These are phyloP conservation scores for Oxygymnocypris stewartii DNA, from an alignment of 2,113 vertebrate genomes.

Conservation along the genomic window DNA sequence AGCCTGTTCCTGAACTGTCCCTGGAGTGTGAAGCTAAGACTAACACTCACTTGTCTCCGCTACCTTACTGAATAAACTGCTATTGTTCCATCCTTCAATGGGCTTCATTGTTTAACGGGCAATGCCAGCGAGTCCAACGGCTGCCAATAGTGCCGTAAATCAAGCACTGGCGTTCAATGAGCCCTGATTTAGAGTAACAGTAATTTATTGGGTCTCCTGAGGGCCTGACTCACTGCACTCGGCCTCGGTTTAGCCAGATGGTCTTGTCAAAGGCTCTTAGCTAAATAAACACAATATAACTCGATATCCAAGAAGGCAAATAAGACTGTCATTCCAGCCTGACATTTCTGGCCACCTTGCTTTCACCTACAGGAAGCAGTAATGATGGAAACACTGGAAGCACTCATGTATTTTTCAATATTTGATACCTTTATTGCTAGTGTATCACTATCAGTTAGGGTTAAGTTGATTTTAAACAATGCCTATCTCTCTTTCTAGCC, in stretches of 20 bases:
- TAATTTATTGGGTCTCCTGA: constrained; percentile 23
- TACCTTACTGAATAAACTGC: neutral
- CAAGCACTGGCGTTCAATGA: neutral
- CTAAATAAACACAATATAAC: constrained; percentile 46
- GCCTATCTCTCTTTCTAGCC: constrained; percentile 73
- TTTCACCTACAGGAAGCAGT: constrained; percentile 1
- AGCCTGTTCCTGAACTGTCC: neutral
- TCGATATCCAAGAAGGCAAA: constrained; percentile 11
- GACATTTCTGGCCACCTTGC: neutral
- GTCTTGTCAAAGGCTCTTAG: constrained; percentile 52
- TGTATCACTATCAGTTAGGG: constrained; percentile 17
- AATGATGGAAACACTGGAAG: neutral
- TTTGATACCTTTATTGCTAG: neutral
- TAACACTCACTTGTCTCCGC: neutral
- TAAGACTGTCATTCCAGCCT: neutral
- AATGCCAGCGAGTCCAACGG: constrained; percentile 1
- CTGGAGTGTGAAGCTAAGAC: neutral
- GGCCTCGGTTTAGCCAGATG: constrained; percentile 24
- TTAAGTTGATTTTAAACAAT: neutral
- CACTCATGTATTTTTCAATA: neutral
- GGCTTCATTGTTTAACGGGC: neutral
- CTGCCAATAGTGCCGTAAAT: neutral
- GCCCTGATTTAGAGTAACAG: constrained; percentile 25
- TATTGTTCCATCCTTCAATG: neutral
- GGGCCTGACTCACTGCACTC: neutral